phyloP scores from a whole-genome alignment of 2,888 invertebrate species.

The Macrostomum cliftonense region DNA sequence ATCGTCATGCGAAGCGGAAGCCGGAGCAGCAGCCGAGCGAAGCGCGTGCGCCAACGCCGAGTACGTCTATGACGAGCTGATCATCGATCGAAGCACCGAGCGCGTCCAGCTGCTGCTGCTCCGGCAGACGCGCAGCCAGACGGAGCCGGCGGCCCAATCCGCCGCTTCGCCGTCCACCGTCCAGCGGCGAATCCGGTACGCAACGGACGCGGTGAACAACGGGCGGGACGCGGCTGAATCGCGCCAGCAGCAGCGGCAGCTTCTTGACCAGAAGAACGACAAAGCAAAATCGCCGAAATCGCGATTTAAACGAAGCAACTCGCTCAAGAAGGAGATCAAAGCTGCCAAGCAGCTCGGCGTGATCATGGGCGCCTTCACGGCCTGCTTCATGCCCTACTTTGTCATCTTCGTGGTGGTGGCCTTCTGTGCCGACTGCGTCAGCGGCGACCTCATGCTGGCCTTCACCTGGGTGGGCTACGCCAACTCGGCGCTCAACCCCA shows the following conservation, averaged over 20 bases:
- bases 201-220: too few species aligned
- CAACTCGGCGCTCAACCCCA: slow-evolving; percentile 42
- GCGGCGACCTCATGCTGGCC: slow-evolving; percentile 34
- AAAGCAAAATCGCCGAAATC: too few species aligned
- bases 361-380: slow-evolving; percentile 44
- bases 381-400: slow-evolving; percentile 47
- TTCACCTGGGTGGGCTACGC: slow-evolving; percentile 43
- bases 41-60: background rate
- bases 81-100: background rate
- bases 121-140: background rate
- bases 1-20: too few species aligned
- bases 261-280: too few species aligned
- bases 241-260: too few species aligned
- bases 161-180: too few species aligned
- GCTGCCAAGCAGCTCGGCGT: slow-evolving; percentile 45
- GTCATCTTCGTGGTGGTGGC: slow-evolving; percentile 43
- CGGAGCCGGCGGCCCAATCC: too few species aligned
- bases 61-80: background rate
- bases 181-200: too few species aligned
- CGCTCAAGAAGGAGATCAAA: slow-evolving; percentile 35
- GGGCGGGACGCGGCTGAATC: too few species aligned
- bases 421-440: slow-evolving; percentile 40
- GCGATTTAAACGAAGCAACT: slow-evolving; percentile 11
- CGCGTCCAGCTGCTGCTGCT: background rate
- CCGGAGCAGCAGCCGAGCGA: too few species aligned